Base-by-base conservation (phyloP, 2,888 invertebrate genomes). In the Drosophila picticornis region DNA sequence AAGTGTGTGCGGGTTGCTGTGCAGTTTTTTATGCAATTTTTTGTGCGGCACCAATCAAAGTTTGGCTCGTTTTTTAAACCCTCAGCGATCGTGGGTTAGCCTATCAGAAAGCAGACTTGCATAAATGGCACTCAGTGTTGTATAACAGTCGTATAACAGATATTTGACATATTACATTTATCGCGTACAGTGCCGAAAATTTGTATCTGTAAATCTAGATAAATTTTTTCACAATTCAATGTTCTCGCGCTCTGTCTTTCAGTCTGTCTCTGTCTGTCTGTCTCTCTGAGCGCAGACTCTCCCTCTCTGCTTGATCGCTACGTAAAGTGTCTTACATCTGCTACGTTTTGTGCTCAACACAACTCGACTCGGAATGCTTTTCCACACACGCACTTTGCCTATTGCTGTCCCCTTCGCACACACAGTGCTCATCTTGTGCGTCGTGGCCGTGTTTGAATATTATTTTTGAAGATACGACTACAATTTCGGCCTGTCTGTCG, bases 21-120 rank as follows among this genome's bases (percentile, higher is more conserved):
- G 83, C 83, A 77, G 62, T 88, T 88, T 90, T 86, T 88, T 84
- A 84, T 81, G 74, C 75, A 73, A 60, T 81, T 83, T 88, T 70
- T 80, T 77, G 40, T 57, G 31, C 25, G 22, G 19, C 81, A 61
- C 90, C 85, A 85, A 85, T 85, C 75, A 72, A 67, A 63, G n/a
- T 27, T 16, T 13, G 53, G 63, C 7, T 31, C 6, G 62, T 84
- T 90, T 90, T 85, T 84, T 85, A 75, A 46, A 61, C 65, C 67
- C 81, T 65, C 38, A 43, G 38, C 22, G 52, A 62, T 57, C 40
- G 22, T n/a, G 29, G 9, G 4, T 6, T 22, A 38, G 31, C 79
- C 79, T 79, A 79, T 79, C 79, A 79, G 70, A 66, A 29, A 0
- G 7, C 64, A 53, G 64, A 19, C 13, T 43, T 50, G 3, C 16